Conservation (phyloP, 2,888 invertebrate species). For the Tachina lurida region DNA sequence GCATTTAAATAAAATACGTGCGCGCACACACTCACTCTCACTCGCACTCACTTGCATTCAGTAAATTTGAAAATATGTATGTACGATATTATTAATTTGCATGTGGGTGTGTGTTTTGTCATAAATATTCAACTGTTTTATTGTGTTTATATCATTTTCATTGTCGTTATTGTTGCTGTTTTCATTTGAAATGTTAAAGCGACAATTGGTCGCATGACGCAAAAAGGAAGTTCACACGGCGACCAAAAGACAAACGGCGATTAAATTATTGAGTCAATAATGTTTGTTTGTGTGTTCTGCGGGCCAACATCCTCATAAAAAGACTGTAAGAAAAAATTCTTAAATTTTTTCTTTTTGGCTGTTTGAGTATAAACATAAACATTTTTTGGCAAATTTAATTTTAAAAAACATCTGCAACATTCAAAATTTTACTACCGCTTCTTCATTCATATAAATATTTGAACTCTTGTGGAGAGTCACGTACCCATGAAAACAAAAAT, state of each 20-base stretch:
- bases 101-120: constrained; percentile 54
- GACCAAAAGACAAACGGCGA: constrained; percentile 28
- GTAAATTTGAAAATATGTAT: not conserved
- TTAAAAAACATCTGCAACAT: too few species aligned
- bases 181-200: constrained; percentile 34
- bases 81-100: constrained; percentile 11
- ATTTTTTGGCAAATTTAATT: too few species aligned
- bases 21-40: not conserved
- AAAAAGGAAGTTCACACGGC: constrained; percentile 51
- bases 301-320: constrained; percentile 42
- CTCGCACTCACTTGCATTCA: not conserved
- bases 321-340: not conserved
- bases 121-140: constrained; percentile 54
- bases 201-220: constrained; percentile 56
- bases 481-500: too few species aligned
- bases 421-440: too few species aligned
- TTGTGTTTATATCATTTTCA: constrained; percentile 21
- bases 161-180: constrained; percentile 15
- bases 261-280: constrained; percentile 21
- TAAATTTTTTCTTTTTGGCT: not conserved
- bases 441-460: too few species aligned
- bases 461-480: too few species aligned
- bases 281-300: not conserved
- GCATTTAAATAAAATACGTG: constrained; percentile 11
- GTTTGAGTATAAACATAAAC: too few species aligned